These are phyloP conservation scores for Rhodinocichla rosea DNA, from an alignment of 2,113 vertebrate genomes.

Conservation along the genomic window DNA sequence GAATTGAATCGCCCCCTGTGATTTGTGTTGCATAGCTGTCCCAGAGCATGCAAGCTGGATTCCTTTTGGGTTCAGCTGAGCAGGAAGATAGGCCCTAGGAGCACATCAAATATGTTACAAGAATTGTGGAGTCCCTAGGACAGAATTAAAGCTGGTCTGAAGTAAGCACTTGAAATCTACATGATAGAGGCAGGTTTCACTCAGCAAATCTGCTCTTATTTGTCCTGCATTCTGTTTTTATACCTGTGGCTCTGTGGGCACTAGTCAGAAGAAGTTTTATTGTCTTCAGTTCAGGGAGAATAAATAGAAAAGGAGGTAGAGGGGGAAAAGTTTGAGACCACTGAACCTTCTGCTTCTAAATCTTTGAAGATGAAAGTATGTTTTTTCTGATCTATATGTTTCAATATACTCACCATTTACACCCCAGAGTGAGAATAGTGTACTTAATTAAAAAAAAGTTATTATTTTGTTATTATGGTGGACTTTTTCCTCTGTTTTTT, in stretches of 20 bases:
- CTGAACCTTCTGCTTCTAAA: neutral
- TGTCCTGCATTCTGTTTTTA: neutral
- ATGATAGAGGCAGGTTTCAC: neutral
- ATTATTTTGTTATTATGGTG: neutral
- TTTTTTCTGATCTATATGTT: neutral
- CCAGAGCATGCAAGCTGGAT: neutral
- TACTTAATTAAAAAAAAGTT: neutral
- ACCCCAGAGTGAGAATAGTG: neutral
- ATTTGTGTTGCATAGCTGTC: neutral
- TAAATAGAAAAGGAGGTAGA: neutral
- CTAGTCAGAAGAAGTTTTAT: neutral
- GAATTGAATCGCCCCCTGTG: neutral
- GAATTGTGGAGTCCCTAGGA: neutral
- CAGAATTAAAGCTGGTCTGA: neutral
- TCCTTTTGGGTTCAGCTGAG: neutral
- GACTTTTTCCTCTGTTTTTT: neutral
- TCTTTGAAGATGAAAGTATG: neutral
- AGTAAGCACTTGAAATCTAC: neutral
- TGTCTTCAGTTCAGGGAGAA: neutral
- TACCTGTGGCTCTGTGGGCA: neutral
- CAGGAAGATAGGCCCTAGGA: neutral
- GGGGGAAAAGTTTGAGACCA: neutral
- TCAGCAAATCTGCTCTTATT: neutral
- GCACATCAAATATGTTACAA: neutral
- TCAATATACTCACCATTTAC: neutral